Evolutionary conservation across 2,888 invertebrate species (phyloP).

Genomic region (Axea sp.): DNA sequence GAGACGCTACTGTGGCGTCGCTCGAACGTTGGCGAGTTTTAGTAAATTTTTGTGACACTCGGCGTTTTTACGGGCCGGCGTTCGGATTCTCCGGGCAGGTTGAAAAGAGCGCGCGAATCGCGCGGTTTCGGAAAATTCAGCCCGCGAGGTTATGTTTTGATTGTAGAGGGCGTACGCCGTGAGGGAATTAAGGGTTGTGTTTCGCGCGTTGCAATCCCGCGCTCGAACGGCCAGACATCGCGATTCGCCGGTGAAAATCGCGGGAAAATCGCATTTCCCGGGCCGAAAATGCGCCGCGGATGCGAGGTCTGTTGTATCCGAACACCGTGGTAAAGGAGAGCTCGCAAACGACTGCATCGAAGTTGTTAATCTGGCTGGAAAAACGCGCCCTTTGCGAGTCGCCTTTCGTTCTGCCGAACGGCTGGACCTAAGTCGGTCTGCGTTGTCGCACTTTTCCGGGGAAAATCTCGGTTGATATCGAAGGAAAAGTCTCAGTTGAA

Average conservation of each 20-base stretch:
- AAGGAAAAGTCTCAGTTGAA: too few species aligned
- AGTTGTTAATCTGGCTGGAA: background rate
- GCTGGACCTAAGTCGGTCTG: background rate
- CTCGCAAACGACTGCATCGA: too few species aligned
- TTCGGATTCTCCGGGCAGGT: too few species aligned
- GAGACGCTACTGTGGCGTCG: too few species aligned
- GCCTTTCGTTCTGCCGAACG: background rate
- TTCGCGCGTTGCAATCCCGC: constrained; percentile 77
- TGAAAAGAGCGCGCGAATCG: constrained; percentile 1
- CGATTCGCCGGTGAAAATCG: constrained; percentile 11
- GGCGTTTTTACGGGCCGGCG: too few species aligned
- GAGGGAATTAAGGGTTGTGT: constrained; percentile 76
- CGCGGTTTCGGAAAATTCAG: constrained; percentile 20
- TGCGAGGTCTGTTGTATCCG: too few species aligned
- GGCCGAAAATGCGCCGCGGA: background rate
- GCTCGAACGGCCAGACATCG: constrained; percentile 67
- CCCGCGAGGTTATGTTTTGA: constrained; percentile 73
- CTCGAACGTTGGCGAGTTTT: too few species aligned
- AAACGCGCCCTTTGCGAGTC: too few species aligned
- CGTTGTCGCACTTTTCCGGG: constrained; percentile 9
- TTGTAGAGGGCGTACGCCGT: constrained; percentile 76
- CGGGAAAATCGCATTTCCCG: background rate
- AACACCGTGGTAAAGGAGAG: too few species aligned
- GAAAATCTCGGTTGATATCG: too few species aligned
- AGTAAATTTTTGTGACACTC: too few species aligned